Conservation (phyloP, 2,888 invertebrate genomes). For the Cyclophora albipunctata region DNA sequence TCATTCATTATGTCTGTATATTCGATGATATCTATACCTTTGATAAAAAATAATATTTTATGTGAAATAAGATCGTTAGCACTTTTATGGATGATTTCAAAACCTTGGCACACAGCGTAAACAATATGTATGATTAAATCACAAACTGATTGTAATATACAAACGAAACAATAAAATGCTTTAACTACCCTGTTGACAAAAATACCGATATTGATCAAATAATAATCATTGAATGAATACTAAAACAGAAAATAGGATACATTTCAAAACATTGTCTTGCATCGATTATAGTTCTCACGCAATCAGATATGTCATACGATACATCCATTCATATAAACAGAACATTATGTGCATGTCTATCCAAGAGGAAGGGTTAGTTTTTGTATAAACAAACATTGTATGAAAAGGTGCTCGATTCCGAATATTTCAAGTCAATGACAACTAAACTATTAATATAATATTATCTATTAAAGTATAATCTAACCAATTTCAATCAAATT, state of each 20-base stretch:
- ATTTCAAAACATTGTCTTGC: too few species aligned
- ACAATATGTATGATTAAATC: constrained; percentile 13
- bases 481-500: constrained; percentile 35
- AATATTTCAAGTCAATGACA: constrained; percentile 15
- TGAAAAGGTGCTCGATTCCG: constrained; percentile 15
- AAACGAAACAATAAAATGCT: constrained; percentile 34
- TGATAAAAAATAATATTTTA: constrained; percentile 22
- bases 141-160: constrained; percentile 14
- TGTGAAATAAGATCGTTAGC: constrained; percentile 6
- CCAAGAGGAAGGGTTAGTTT: background rate
- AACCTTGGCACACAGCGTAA: constrained; percentile 25
- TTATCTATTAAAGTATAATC: constrained; percentile 28
- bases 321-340: too few species aligned
- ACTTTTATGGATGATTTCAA: background rate
- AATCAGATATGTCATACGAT: too few species aligned
- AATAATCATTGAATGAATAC: background rate
- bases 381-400: background rate
- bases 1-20: constrained; percentile 44
- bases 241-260: background rate
- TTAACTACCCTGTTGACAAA: constrained; percentile 50
- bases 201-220: constrained; percentile 14
- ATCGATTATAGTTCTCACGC: too few species aligned
- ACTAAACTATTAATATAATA: constrained; percentile 21
- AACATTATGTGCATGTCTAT: too few species aligned
- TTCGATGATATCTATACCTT: constrained; percentile 24